Evolutionary conservation across 2,888 invertebrate species (phyloP).

Genomic region (Lagria hirta): DNA sequence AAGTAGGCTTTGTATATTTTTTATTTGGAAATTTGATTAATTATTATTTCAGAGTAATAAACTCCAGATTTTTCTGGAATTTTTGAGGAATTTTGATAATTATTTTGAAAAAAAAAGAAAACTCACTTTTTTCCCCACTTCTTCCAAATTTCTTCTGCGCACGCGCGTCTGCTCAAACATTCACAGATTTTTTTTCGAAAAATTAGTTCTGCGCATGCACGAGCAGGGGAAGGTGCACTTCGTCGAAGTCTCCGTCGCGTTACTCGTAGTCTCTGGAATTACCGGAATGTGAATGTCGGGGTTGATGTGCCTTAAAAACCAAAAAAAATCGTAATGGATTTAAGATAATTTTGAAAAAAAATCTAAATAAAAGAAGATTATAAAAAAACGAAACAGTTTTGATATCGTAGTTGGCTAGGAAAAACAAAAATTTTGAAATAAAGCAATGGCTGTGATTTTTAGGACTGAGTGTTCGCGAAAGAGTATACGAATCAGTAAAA

Average conservation of each 20-base stretch:
- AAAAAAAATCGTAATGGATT: conserved; percentile 12
- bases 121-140: too few species aligned
- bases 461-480: conserved; percentile 35
- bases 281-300: conserved; percentile 38
- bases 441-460: conserved; percentile 43
- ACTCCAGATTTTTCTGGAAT: too few species aligned
- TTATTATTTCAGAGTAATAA: too few species aligned
- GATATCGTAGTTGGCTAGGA: conserved; percentile 26
- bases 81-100: too few species aligned
- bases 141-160: too few species aligned
- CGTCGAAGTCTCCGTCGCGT: conserved; percentile 14
- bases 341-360: conserved; percentile 2
- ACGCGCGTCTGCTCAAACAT: too few species aligned
- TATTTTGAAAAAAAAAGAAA: too few species aligned
- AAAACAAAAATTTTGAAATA: conserved; percentile 15
- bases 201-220: conserved; percentile 25
- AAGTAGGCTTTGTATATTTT: too few species aligned
- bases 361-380: conserved; percentile 33
- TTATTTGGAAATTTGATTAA: too few species aligned
- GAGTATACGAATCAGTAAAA: conserved; percentile 31
- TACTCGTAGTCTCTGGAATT: conserved; percentile 28
- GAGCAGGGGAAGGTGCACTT: conserved; percentile 9
- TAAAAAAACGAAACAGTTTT: conserved; percentile 26
- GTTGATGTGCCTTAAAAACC: conserved; percentile 44
- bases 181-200: conserved; percentile 12